Evolutionary conservation across 2,888 invertebrate species (phyloP), one percentile per base, ranked within the genome.

Genomic region (Pyrocoelia pectoralis): DNA sequence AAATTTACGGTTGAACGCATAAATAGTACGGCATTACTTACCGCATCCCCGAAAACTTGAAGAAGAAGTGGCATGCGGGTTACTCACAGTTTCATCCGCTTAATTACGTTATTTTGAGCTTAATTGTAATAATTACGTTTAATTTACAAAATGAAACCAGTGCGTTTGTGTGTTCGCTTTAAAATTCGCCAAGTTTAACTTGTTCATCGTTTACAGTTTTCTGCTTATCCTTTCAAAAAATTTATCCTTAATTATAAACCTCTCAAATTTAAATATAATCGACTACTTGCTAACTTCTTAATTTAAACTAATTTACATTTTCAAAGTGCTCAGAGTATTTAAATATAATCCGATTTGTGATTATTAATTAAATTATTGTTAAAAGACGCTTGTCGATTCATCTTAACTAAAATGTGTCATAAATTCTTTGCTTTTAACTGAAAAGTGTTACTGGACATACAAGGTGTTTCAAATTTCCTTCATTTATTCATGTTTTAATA

Each of bases 101-200:
- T 74, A 73, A 74, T 73, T 70, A 72, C 68, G 71, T 73, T 73
- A 74, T 74, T 74, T 71, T 68, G 69, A 66, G 70, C 73, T 73
- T 73, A 74, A 74, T 74, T 73, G 70, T 74, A 72, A 24, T 24
- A 24, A 74, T 73, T 73, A 72, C 68, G 70, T 74, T 73, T 74
- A 74, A 72, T n/a, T n/a, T n/a, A n/a, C n/a, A n/a, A n/a, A n/a
- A n/a, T 73, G 71, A 73, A 73, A 72, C 72, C 70, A 68, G 69
- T 71, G 70, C 69, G 24, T 24, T 24, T 24, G n/a, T 24, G 24
- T 24, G 69, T n/a, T n/a, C 69, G 60, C 55, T 54, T 51, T 60
- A 60, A 56, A 68, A 62, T 64, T 68, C 65, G n/a, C 61, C 63
- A 60, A 68, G 61, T 65, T 71, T 70, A 70, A 72, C 72, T 71